Percentiles rank a stretch among this genome's conserved stretches.
phyloP scores from a whole-genome alignment of 2,113 vertebrate genomes.

The Eclectus roratus region DNA sequence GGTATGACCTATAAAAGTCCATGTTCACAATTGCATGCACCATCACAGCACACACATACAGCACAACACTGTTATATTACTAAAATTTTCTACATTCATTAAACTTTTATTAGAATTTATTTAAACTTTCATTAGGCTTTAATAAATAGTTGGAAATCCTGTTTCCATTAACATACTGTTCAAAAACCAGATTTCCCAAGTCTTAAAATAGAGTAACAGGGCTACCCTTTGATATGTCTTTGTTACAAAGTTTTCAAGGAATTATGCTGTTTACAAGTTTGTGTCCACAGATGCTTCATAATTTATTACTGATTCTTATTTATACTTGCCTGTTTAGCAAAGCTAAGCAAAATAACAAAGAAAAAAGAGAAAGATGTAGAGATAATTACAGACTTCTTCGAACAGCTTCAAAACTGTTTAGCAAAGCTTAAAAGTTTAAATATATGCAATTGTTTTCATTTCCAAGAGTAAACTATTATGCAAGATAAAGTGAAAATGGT shows the following conservation, averaged over 20 bases:
- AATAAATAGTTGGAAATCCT: neutral
- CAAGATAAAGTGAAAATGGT: neutral
- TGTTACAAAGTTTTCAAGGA: neutral
- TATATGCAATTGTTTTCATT: neutral
- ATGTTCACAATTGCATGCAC: rapidly evolving
- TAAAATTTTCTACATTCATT: neutral
- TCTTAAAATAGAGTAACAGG: neutral
- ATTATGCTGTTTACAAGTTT: neutral
- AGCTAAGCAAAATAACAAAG: neutral
- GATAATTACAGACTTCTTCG: neutral
- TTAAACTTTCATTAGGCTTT: neutral
- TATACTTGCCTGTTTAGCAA: neutral
- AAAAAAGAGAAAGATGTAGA: neutral
- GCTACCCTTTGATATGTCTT: neutral
- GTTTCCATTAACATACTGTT: neutral
- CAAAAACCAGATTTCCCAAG: neutral
- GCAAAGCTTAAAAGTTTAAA: neutral
- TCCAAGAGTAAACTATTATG: neutral
- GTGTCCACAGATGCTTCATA: neutral
- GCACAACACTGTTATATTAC: neutral
- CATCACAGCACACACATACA: neutral
- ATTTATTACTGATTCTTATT: conserved; percentile 4
- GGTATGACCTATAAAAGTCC: neutral
- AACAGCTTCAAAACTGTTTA: conserved; percentile 3
- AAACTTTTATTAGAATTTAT: neutral